These are phyloP conservation scores for Tetramorium bicarinatum DNA, from an alignment of 2,888 invertebrate species.

Conservation along the genomic window DNA sequence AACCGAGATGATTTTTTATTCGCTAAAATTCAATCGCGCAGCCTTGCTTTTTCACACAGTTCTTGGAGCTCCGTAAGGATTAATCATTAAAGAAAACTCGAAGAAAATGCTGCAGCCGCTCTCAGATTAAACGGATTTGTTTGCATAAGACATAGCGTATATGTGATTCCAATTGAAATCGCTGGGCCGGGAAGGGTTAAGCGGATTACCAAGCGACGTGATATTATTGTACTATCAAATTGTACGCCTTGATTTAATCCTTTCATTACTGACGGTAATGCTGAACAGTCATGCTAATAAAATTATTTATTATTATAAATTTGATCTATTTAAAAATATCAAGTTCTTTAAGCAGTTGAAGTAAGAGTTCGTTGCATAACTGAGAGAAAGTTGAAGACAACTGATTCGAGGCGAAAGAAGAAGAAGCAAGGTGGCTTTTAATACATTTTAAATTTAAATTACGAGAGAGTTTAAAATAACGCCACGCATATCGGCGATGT, in stretches of 20 bases:
- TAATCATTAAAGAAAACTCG: neutral
- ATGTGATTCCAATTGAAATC: conserved; percentile 56
- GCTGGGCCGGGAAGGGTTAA: conserved; percentile 48
- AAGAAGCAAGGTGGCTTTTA: neutral
- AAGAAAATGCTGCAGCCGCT: conserved; percentile 4
- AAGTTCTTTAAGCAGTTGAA: neutral
- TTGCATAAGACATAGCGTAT: conserved; percentile 43
- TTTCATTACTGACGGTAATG: conserved; percentile 39
- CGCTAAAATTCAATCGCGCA: neutral
- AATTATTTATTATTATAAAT: conserved; percentile 13
- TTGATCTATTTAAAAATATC: neutral
- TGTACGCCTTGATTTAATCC: conserved; percentile 58
- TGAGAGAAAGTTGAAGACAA: neutral
- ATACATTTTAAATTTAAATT: conserved; percentile 12
- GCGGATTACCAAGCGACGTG: conserved; percentile 57
- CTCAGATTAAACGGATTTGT: conserved; percentile 48
- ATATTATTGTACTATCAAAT: conserved; percentile 58
- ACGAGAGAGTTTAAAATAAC: conserved; percentile 23
- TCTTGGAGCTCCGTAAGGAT: neutral
- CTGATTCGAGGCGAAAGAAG: neutral
- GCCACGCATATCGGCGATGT: neutral
- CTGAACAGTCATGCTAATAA: conserved; percentile 6
- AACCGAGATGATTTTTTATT: neutral
- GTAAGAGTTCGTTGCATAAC: neutral
- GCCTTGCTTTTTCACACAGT: neutral